These are phyloP conservation scores for Xestia xanthographa DNA, from an alignment of 2,888 invertebrate species.

Conservation along the genomic window DNA sequence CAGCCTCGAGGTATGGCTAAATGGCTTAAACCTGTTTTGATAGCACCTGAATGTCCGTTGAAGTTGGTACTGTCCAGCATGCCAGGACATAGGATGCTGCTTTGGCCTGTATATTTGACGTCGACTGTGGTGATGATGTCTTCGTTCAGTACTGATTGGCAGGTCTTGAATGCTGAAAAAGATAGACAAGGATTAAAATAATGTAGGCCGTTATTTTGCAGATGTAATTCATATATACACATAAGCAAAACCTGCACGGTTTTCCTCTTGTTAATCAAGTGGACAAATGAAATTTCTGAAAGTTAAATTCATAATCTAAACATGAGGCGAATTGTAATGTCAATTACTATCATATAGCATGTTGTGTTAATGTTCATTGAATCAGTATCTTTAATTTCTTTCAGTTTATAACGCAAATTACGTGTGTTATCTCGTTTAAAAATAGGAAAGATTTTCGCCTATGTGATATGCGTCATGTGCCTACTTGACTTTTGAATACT, in stretches of 20 bases:
- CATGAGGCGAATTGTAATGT: slow-evolving; percentile 11
- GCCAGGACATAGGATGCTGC: slow-evolving; percentile 79
- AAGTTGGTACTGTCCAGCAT: slow-evolving; percentile 76
- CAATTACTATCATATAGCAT: background rate
- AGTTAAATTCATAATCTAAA: slow-evolving; percentile 37
- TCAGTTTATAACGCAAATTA: background rate
- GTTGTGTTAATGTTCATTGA: background rate
- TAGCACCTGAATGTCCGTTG: slow-evolving; percentile 91
- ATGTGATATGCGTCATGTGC: background rate
- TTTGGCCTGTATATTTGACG: slow-evolving; percentile 75
- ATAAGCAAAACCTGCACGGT: background rate
- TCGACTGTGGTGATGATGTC: slow-evolving; percentile 82
- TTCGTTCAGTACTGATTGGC: slow-evolving; percentile 80
- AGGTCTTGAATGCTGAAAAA: slow-evolving; percentile 81
- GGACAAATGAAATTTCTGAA: slow-evolving; percentile 15
- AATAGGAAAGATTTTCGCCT: background rate
- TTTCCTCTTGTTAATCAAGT: slow-evolving; percentile 24
- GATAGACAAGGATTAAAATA: slow-evolving; percentile 5
- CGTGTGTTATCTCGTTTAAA: slow-evolving; percentile 1
- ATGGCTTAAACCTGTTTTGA: slow-evolving; percentile 93
- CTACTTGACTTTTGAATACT: background rate
- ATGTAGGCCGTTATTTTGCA: background rate
- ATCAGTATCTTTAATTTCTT: background rate
- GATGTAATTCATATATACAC: background rate
- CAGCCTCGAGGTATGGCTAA: slow-evolving; percentile 95